Percentiles rank a stretch among this genome's conserved stretches.
Evolutionary conservation across 2,797 vertebrate species (phyloP).

Genomic region (Rhynchotus rufescens): DNA sequence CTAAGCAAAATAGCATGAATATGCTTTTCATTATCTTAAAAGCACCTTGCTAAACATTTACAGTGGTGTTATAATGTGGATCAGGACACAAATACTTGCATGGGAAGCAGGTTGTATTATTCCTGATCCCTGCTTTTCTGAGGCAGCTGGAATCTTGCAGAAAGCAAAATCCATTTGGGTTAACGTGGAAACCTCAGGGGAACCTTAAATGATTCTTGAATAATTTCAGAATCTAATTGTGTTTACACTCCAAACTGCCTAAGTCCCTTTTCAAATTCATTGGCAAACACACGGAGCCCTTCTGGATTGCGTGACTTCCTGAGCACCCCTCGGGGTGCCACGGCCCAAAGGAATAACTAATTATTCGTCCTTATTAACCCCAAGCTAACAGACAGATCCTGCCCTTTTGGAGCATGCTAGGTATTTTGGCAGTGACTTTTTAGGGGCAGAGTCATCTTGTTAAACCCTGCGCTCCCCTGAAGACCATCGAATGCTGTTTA

Average conservation of each 20-base stretch:
- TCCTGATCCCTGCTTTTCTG: slow-evolving; percentile 55
- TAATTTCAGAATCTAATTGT: slow-evolving; percentile 78
- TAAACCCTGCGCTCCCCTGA: not conserved
- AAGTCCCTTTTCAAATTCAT: slow-evolving; percentile 74
- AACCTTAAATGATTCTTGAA: slow-evolving; percentile 74
- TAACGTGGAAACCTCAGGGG: slow-evolving; percentile 60
- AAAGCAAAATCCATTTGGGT: slow-evolving; percentile 68
- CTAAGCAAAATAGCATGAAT: slow-evolving; percentile 14
- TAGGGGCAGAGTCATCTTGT: not conserved
- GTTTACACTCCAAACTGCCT: slow-evolving; percentile 72
- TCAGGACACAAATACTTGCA: slow-evolving; percentile 20
- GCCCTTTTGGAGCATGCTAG: not conserved
- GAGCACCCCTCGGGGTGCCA: slow-evolving; percentile 53
- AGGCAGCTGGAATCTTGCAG: slow-evolving; percentile 62
- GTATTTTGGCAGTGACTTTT: not conserved
- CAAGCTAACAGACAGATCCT: not conserved
- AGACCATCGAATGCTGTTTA: slow-evolving; percentile 13
- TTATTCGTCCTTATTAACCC: not conserved
- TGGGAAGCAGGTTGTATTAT: slow-evolving; percentile 19
- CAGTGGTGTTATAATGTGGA: slow-evolving; percentile 11
- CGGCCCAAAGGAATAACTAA: not conserved
- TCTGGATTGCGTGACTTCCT: slow-evolving; percentile 66
- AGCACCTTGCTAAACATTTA: slow-evolving; percentile 43
- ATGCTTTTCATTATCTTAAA: slow-evolving; percentile 39
- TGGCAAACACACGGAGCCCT: slow-evolving; percentile 68